Evolutionary conservation across 1,140 invertebrate genomes (phyloP).

Genomic region (Drosophila murphyi): DNA sequence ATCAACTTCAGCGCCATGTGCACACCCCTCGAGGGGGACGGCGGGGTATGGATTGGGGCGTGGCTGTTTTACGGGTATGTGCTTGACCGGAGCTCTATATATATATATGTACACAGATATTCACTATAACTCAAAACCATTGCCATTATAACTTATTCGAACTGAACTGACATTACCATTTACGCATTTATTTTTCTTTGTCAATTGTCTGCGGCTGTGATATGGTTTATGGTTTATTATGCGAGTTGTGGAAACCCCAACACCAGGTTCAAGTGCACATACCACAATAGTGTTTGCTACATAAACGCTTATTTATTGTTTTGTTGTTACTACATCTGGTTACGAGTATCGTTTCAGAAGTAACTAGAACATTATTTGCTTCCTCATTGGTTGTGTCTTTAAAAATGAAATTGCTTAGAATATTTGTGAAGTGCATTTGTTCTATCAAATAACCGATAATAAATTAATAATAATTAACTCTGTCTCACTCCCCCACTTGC

Average conservation of each 20-base stretch:
- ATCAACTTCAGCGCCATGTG: conserved; percentile 76
- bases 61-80: background rate
- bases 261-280: conserved; percentile 74
- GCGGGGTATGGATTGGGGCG: conserved; percentile 6
- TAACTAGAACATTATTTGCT: conserved; percentile 10
- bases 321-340: background rate
- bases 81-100: conserved; percentile 30
- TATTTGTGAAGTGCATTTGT: no score
- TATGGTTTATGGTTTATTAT: conserved; percentile 19
- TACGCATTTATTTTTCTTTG: conserved; percentile 81
- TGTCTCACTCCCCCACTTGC: no score
- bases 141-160: conserved; percentile 59
- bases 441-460: no score
- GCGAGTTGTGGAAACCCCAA: conserved; percentile 64
- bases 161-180: conserved; percentile 58
- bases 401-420: no score
- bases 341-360: conserved; percentile 33
- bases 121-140: conserved; percentile 64
- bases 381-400: background rate
- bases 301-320: conserved; percentile 35
- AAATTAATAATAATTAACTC: no score
- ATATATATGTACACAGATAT: conserved; percentile 17
- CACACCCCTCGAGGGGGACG: conserved; percentile 17
- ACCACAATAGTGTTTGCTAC: background rate
- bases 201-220: conserved; percentile 55